Conservation (phyloP, 2,797 vertebrate species). For the Semotilus atromaculatus region DNA sequence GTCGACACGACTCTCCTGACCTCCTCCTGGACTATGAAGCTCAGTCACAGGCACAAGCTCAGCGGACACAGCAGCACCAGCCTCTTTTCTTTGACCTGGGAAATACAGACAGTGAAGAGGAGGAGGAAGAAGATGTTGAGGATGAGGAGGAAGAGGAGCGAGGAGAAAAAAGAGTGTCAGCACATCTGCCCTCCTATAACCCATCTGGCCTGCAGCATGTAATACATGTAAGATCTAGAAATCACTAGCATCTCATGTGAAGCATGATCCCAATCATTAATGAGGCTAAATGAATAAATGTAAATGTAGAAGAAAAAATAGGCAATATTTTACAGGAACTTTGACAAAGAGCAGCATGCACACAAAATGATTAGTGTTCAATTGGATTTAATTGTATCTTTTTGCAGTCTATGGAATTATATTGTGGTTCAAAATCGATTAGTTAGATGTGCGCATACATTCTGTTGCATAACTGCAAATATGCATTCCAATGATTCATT, state of each 20-base stretch:
- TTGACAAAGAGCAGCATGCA: background rate
- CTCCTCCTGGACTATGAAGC: conserved; percentile 85
- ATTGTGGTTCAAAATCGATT: background rate
- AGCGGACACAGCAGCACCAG: conserved; percentile 66
- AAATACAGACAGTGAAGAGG: conserved; percentile 80
- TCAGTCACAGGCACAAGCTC: conserved; percentile 69
- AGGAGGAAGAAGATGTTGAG: conserved; percentile 68
- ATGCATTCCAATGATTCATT: background rate
- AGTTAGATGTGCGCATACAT: background rate
- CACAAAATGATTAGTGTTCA: background rate
- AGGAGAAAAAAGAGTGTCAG: conserved; percentile 48
- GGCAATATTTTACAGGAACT: background rate
- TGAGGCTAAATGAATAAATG: background rate
- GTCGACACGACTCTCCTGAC: conserved; percentile 87
- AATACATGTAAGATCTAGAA: conserved; percentile 67
- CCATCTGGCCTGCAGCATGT: conserved; percentile 74
- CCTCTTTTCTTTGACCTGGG: conserved; percentile 83
- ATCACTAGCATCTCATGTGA: background rate
- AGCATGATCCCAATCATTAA: background rate
- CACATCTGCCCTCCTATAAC: conserved; percentile 60
- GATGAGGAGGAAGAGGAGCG: conserved; percentile 51
- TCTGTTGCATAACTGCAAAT: background rate
- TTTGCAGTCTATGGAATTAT: background rate
- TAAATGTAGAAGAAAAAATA: background rate
- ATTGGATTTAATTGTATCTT: background rate